These are phyloP conservation scores for Herpailurus yagouaroundi DNA, from an alignment of 2,113 vertebrate genomes.

Conservation along the genomic window DNA sequence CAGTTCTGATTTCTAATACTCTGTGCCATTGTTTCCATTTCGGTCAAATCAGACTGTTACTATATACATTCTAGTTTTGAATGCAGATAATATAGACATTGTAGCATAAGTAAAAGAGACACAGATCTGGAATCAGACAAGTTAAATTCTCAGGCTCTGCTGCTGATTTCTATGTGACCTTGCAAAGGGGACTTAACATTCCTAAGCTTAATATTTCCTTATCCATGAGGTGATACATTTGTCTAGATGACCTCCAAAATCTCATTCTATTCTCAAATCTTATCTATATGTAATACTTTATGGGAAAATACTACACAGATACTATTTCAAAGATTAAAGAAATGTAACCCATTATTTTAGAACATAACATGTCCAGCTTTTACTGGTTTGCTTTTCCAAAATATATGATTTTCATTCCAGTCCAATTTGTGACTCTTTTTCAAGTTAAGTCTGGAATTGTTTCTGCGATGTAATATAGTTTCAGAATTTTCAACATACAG, in stretches of 20 bases:
- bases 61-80: not conserved
- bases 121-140: not conserved
- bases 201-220: constrained; percentile 9
- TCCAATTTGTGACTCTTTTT: constrained; percentile 36
- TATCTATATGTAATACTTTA: not conserved
- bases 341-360: constrained; percentile 35
- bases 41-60: not conserved
- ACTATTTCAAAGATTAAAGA: constrained; percentile 25
- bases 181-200: not conserved
- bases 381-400: constrained; percentile 37
- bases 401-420: constrained; percentile 35
- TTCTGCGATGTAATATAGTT: constrained; percentile 23
- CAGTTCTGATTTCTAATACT: not conserved
- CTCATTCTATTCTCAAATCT: not conserved
- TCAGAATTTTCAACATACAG: not conserved
- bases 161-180: not conserved
- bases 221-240: not conserved
- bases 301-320: not conserved
- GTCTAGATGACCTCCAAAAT: not conserved
- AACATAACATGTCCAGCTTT: not conserved
- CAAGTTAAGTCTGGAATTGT: constrained; percentile 41
- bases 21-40: not conserved
- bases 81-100: not conserved
- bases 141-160: not conserved
- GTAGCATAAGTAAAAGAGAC: not conserved